A percentile compares a stretch with the other conserved stretches of the same genome.
Evolutionary conservation across 2,888 invertebrate species (phyloP).

Genomic region (Endotricha flammealis): DNA sequence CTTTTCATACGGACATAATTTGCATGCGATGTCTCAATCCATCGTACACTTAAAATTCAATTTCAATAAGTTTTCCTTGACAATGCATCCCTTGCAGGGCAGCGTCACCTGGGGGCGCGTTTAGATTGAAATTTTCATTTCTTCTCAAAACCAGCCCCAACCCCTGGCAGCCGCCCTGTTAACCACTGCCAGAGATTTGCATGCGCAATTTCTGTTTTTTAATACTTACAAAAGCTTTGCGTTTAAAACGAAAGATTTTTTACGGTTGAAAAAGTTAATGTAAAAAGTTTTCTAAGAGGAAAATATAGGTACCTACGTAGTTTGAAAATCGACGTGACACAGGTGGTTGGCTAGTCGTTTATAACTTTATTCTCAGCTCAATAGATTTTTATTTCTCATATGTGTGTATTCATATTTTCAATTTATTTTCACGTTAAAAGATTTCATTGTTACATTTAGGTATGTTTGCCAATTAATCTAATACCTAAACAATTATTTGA

Average conservation of each 20-base stretch:
- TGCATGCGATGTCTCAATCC: constrained; percentile 7
- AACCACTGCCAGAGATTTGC: constrained; percentile 51
- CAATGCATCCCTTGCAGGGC: constrained; percentile 30
- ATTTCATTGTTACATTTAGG: no score
- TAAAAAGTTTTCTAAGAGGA: no score
- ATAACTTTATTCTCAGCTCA: no score
- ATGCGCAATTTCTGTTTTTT: constrained; percentile 48
- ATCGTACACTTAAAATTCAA: constrained; percentile 31
- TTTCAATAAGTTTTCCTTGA: constrained; percentile 35
- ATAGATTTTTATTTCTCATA: no score
- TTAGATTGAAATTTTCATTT: constrained; percentile 73
- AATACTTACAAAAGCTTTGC: constrained; percentile 18
- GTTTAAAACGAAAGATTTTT: constrained; percentile 10
- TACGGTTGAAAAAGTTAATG: constrained; percentile 1
- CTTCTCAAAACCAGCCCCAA: constrained; percentile 48
- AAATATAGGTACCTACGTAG: no score
- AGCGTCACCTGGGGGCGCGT: constrained; percentile 60
- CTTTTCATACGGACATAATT: no score
- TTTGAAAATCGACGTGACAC: no score
- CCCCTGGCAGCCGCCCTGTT: constrained; percentile 37
- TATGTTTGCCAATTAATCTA: no score
- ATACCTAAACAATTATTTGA: no score
- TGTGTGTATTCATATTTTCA: no score
- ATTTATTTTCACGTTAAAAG: no score
- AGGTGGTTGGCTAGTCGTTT: no score